Evolutionary conservation across 2,113 vertebrate genomes (phyloP).

Genomic region (Vidua macroura): DNA sequence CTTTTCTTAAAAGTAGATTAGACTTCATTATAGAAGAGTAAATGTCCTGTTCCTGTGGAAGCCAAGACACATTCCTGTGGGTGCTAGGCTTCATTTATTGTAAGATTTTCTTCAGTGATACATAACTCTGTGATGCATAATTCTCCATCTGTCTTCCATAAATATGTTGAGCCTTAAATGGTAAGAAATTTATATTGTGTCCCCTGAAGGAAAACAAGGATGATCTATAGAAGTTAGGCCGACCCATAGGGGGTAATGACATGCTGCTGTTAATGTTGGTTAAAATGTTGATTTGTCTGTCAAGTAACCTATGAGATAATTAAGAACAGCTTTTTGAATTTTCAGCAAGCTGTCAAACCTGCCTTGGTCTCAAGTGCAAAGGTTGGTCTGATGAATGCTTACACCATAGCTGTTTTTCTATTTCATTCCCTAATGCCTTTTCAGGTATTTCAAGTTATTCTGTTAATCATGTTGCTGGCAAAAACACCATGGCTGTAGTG

Average conservation of each 20-base stretch:
- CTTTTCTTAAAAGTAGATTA: background rate
- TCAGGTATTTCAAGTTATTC: background rate
- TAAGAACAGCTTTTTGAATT: background rate
- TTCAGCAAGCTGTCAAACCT: background rate
- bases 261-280: background rate
- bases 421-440: background rate
- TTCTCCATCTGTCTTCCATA: background rate
- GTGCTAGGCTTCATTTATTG: background rate
- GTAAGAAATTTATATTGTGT: background rate
- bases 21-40: background rate
- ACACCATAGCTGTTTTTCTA: background rate
- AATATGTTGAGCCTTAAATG: background rate
- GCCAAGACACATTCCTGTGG: background rate
- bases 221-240: background rate
- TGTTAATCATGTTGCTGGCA: background rate
- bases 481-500: background rate
- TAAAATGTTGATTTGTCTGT: background rate
- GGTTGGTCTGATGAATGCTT: background rate
- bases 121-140: rapidly evolving
- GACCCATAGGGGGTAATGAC: background rate
- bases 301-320: background rate
- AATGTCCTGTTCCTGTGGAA: background rate
- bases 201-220: background rate
- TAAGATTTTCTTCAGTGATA: background rate
- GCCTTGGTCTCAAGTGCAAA: background rate